Evolutionary conservation across 2,797 vertebrate genomes (phyloP).

Genomic region (Neosalanx taihuensis): DNA sequence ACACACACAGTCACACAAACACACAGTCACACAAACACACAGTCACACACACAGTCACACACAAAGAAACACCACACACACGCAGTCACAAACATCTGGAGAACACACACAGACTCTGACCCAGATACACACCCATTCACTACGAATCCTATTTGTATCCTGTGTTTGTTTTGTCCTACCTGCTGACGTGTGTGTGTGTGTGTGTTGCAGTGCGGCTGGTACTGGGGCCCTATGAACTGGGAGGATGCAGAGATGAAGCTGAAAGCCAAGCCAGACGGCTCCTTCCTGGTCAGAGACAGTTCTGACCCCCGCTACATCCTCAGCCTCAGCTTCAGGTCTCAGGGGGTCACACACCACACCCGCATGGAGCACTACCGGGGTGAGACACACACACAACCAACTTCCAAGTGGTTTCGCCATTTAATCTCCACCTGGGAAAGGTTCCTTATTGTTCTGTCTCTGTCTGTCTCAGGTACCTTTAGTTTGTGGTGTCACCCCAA

Average conservation of each 20-base stretch:
- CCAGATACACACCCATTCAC: background rate
- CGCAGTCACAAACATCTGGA: background rate
- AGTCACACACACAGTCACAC: background rate
- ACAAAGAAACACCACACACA: background rate
- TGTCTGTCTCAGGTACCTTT: constrained; percentile 57
- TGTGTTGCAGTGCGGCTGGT: constrained; percentile 65
- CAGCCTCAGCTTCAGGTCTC: constrained; percentile 95
- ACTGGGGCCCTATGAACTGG: constrained; percentile 84
- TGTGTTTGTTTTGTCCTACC: background rate
- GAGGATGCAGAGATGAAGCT: constrained; percentile 97
- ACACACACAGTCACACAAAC: background rate
- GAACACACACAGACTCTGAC: background rate
- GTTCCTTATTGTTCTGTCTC: background rate
- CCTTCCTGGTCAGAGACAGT: constrained; percentile 94
- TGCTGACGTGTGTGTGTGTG: background rate
- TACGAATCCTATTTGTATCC: background rate
- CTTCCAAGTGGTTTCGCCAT: background rate
- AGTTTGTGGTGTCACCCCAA: constrained; percentile 71
- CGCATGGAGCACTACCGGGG: constrained; percentile 90
- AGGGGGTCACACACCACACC: constrained; percentile 93
- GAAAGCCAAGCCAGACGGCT: constrained; percentile 91
- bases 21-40: background rate
- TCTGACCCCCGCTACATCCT: constrained; percentile 96
- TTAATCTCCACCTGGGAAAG: background rate
- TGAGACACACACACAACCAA: constrained; percentile 51